Conservation (phyloP, 2,797 vertebrate species). For the Nasua narica region DNA sequence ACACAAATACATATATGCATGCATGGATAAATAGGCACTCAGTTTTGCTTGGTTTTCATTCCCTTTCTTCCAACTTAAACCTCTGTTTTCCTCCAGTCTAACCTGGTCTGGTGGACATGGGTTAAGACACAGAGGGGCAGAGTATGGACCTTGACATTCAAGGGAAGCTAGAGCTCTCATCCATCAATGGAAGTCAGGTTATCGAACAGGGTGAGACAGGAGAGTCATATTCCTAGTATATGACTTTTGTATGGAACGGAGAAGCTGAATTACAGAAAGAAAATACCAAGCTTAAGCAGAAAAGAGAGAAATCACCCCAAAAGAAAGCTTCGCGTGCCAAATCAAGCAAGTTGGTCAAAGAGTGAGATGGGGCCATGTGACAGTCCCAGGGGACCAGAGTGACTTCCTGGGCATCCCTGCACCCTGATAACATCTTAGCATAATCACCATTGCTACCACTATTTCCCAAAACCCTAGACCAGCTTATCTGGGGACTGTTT, state of each 20-base stretch:
- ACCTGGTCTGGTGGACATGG: neutral
- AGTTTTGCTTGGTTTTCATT: neutral
- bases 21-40: neutral
- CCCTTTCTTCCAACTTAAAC: neutral
- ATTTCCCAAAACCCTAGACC: neutral
- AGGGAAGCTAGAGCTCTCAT: neutral
- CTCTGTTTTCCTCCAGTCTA: neutral
- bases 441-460: too few relatives aligned
- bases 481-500: neutral
- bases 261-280: neutral
- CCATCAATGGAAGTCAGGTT: neutral
- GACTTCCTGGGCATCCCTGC: neutral
- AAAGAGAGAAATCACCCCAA: neutral
- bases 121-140: neutral
- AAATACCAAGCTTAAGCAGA: neutral
- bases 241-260: neutral
- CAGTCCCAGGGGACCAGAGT: neutral
- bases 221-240: neutral
- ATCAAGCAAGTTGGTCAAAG: neutral
- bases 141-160: neutral
- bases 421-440: neutral
- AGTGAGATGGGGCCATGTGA: rapidly evolving
- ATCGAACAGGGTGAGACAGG: neutral
- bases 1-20: rapidly evolving
- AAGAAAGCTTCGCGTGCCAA: neutral